Percentiles rank a stretch among this genome's conserved stretches.
These are phyloP conservation scores for Xenops minutus DNA, from an alignment of 2,797 vertebrate genomes.

Conservation along the genomic window DNA sequence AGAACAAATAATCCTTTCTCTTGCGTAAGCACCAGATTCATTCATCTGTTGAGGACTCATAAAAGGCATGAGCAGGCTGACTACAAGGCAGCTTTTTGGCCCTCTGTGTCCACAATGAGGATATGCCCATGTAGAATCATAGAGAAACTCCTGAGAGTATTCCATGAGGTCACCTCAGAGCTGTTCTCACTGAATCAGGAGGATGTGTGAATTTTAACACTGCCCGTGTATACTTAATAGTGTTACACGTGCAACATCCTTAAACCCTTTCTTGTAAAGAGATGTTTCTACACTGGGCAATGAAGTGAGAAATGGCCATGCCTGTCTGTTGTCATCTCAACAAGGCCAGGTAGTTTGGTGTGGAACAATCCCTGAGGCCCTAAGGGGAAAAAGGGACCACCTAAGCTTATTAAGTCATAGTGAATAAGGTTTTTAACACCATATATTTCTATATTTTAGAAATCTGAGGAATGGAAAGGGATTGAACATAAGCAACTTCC, in stretches of 20 bases:
- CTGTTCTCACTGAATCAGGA: not conserved
- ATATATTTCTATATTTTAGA: not conserved
- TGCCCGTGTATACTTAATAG: not conserved
- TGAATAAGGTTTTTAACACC: not conserved
- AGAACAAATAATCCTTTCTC: conserved; percentile 35
- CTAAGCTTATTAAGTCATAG: not conserved
- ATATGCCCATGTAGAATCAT: not conserved
- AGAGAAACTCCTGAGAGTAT: not conserved
- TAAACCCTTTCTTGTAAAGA: not conserved
- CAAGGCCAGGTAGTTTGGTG: not conserved
- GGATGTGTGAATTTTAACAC: not conserved
- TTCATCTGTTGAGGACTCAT: conserved; percentile 21
- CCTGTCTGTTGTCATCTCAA: not conserved
- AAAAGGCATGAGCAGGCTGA: not conserved
- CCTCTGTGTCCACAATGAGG: not conserved
- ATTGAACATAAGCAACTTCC: not conserved
- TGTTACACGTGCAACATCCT: not conserved
- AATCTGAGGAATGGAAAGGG: not conserved
- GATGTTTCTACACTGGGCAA: not conserved
- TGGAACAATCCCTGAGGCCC: not conserved
- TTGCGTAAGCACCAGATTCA: conserved; percentile 7
- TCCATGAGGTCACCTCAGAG: not conserved
- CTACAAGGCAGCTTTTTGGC: not conserved
- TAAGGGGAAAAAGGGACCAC: not conserved
- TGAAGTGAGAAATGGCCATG: not conserved